Conservation (phyloP, 2,113 vertebrate genomes). For the Myrmecophaga tridactyla region DNA sequence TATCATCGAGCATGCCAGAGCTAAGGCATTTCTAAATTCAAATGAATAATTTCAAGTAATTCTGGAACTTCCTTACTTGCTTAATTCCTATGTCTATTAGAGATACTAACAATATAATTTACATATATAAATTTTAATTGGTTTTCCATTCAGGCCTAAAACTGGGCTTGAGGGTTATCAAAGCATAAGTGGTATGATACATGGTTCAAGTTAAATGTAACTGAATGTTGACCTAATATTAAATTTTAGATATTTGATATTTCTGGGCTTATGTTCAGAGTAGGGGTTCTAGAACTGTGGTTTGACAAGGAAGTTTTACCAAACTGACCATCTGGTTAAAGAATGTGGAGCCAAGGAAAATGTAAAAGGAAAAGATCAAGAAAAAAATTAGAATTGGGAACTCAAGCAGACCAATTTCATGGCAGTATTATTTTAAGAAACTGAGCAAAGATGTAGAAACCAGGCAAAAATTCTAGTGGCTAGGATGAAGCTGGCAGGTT, state of each 20-base stretch:
- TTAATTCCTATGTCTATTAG: neutral
- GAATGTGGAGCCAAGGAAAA: neutral
- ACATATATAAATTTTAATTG: neutral
- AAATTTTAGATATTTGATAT: neutral
- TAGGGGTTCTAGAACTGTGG: neutral
- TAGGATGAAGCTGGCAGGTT: neutral
- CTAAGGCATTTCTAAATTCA: neutral
- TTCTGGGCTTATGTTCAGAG: neutral
- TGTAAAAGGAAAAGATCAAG: neutral
- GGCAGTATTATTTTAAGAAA: neutral
- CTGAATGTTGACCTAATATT: neutral
- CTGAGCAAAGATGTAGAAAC: neutral
- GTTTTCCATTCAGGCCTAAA: neutral
- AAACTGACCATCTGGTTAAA: neutral
- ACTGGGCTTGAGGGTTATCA: neutral
- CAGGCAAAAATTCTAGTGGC: neutral
- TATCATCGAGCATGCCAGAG: neutral
- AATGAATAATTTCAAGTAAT: slow-evolving; percentile 1
- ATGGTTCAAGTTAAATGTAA: neutral
- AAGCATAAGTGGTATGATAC: neutral
- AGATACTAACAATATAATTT: neutral
- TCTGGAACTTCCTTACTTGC: neutral
- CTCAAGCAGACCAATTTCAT: neutral
- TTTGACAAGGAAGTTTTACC: neutral
- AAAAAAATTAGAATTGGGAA: neutral